phyloP scores from a whole-genome alignment of 2,113 vertebrate species.

The Paramisgurnus dabryanus region DNA sequence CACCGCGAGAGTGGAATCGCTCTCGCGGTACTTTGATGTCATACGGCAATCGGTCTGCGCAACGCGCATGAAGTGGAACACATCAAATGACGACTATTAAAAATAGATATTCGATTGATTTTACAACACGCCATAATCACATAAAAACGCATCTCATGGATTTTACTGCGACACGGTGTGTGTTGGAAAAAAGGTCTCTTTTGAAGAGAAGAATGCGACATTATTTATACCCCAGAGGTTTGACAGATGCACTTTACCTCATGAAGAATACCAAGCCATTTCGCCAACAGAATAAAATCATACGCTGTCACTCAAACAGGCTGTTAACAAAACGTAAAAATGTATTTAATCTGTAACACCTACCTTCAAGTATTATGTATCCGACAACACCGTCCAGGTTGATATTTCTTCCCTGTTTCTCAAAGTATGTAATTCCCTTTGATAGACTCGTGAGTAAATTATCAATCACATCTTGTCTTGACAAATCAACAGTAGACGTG shows the following conservation, averaged over 20 bases:
- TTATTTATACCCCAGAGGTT: too few relatives aligned
- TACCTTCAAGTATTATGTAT: conserved; percentile 80
- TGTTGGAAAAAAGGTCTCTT: too few relatives aligned
- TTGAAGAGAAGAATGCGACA: too few relatives aligned
- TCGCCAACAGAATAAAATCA: not conserved
- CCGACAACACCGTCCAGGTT: conserved; percentile 83
- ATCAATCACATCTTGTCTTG: conserved; percentile 68
- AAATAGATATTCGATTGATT: not conserved
- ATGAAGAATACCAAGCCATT: not conserved
- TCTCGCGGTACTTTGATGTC: too few relatives aligned
- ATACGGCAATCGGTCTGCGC: too few relatives aligned
- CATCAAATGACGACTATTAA: not conserved
- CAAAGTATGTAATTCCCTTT: conserved; percentile 75
- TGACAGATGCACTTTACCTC: not conserved
- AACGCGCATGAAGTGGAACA: too few relatives aligned
- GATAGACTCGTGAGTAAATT: conserved; percentile 75
- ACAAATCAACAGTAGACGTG: conserved; percentile 30
- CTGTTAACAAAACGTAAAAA: not conserved
- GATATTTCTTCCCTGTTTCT: conserved; percentile 72
- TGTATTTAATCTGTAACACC: not conserved
- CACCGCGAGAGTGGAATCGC: too few relatives aligned
- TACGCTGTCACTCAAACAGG: not conserved
- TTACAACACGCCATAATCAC: not conserved
- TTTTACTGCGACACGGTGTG: too few relatives aligned
- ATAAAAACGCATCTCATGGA: too few relatives aligned